Conservation (phyloP, 2,797 vertebrate genomes). For the Bovichtus diacanthus region DNA sequence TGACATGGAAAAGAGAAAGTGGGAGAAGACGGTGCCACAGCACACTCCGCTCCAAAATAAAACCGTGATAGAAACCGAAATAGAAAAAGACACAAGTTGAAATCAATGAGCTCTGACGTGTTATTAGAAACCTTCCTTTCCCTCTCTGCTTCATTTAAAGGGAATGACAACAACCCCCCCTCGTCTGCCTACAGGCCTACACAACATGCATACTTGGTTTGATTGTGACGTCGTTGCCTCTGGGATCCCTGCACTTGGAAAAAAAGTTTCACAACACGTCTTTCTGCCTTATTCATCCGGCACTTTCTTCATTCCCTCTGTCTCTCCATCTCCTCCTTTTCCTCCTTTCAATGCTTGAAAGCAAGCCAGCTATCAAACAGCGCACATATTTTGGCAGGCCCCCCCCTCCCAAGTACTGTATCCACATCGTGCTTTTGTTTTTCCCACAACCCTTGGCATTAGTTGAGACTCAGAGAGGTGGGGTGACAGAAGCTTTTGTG, state of each 20-base stretch:
- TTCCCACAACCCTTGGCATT: constrained; percentile 35
- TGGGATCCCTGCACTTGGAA: constrained; percentile 26
- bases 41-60: constrained; percentile 20
- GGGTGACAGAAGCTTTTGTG: constrained; percentile 11
- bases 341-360: constrained; percentile 26
- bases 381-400: constrained; percentile 57
- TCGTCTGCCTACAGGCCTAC: neutral
- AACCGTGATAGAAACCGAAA: constrained; percentile 38
- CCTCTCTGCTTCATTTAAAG: constrained; percentile 6
- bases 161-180: constrained; percentile 13
- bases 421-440: constrained; percentile 52
- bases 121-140: constrained; percentile 44
- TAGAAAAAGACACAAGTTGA: constrained; percentile 25
- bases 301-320: constrained; percentile 25
- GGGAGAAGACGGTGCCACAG: constrained; percentile 6
- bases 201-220: constrained; percentile 35
- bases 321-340: neutral
- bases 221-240: constrained; percentile 1
- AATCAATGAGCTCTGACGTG: constrained; percentile 31
- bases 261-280: constrained; percentile 47
- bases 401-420: constrained; percentile 27
- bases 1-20: neutral
- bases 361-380: constrained; percentile 35
- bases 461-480: neutral
- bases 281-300: constrained; percentile 17